Conservation (phyloP, 2,797 vertebrate species). For the Erethizon dorsatum region DNA sequence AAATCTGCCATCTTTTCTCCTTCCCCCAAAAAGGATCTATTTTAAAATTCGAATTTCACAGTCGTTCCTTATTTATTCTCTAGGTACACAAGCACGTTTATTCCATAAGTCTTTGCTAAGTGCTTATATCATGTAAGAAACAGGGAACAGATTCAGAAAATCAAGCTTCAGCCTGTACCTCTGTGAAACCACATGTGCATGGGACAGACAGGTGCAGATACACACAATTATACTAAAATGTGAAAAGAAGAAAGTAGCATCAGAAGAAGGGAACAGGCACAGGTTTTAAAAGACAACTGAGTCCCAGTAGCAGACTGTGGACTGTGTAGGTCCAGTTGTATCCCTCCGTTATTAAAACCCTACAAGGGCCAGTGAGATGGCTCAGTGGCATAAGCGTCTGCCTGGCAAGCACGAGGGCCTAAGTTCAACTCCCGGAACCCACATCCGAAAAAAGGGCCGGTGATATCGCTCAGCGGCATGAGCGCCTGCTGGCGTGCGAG, state of each 20-base stretch:
- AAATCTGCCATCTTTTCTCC: no score
- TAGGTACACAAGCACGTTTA: not conserved
- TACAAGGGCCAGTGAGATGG: no score
- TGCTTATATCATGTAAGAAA: not conserved
- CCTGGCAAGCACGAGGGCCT: no score
- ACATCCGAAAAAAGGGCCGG: no score
- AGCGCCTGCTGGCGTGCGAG: no score
- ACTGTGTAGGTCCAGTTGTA: not conserved
- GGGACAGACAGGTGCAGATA: not conserved
- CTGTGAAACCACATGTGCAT: not conserved
- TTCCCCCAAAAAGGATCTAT: not conserved
- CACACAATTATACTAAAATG: not conserved
- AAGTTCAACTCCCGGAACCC: no score
- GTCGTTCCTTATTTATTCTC: not conserved
- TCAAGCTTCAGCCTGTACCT: not conserved
- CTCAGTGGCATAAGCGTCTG: no score
- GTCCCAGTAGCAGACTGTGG: rapidly evolving
- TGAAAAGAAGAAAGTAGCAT: not conserved
- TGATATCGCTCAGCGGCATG: no score
- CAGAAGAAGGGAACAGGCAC: rapidly evolving
- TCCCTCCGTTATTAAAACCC: rapidly evolving
- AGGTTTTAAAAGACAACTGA: not conserved
- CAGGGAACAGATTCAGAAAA: not conserved
- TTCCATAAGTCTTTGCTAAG: not conserved
- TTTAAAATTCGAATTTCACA: slow-evolving; percentile 2